Percentiles rank a stretch among this genome's conserved stretches.
Evolutionary conservation across 2,888 invertebrate species (phyloP).

Genomic region (Pelosia muscerda): DNA sequence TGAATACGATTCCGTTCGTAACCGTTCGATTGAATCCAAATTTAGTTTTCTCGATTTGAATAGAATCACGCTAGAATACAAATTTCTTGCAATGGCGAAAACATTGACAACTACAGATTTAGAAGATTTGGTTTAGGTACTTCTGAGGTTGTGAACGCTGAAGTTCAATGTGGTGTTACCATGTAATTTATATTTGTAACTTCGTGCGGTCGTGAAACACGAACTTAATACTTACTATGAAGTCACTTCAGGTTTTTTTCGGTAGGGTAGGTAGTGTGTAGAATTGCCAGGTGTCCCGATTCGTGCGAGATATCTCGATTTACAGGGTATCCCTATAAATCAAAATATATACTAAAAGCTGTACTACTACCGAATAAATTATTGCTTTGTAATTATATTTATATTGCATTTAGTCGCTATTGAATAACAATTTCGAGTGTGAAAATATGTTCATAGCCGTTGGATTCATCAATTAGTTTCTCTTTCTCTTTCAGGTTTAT

Average conservation of each 20-base stretch:
- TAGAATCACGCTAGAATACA: not conserved
- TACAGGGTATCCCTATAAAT: too few relatives aligned
- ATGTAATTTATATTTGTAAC: not conserved
- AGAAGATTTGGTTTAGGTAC: conserved; percentile 3
- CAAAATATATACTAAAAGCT: too few relatives aligned
- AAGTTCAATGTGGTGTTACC: not conserved
- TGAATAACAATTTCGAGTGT: too few relatives aligned
- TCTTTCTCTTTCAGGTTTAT: too few relatives aligned
- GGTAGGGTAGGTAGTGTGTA: too few relatives aligned
- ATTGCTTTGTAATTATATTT: too few relatives aligned
- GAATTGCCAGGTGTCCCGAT: too few relatives aligned
- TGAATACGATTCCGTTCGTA: not conserved
- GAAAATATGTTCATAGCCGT: too few relatives aligned
- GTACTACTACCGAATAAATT: too few relatives aligned
- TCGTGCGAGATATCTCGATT: too few relatives aligned
- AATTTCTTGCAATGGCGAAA: not conserved
- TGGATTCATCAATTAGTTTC: too few relatives aligned
- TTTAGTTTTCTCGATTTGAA: not conserved
- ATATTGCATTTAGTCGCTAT: too few relatives aligned
- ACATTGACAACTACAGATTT: not conserved
- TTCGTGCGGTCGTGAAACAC: not conserved
- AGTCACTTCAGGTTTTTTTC: not conserved
- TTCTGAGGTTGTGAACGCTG: not conserved
- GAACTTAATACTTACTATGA: not conserved
- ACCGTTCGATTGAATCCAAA: not conserved